phyloP scores from a whole-genome alignment of 2,888 invertebrate genomes.

The Phyllotreta striolata region DNA sequence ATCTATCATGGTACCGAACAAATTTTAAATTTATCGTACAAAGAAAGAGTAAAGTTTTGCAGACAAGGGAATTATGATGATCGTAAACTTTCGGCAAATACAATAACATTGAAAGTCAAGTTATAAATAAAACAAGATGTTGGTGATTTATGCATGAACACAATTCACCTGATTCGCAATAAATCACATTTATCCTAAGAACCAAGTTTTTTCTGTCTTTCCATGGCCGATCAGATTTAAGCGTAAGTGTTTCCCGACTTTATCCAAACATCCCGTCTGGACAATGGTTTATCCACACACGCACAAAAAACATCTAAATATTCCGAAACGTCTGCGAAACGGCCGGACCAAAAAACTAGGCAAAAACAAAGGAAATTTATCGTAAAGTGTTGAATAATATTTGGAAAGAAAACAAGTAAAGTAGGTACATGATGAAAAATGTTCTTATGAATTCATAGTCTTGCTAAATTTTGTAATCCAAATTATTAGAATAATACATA shows the following conservation, averaged over 20 bases:
- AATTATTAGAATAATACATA: too few relatives aligned
- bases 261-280: slow-evolving; percentile 1
- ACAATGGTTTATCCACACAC: slow-evolving; percentile 9
- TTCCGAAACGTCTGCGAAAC: slow-evolving; percentile 9
- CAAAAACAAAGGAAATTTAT: slow-evolving; percentile 15
- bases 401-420: too few relatives aligned
- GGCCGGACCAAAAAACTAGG: background rate
- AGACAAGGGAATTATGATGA: too few relatives aligned
- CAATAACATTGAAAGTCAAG: too few relatives aligned
- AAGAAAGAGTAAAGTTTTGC: too few relatives aligned
- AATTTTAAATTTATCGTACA: too few relatives aligned
- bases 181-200: background rate
- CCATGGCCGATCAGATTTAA: slow-evolving; percentile 9
- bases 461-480: too few relatives aligned
- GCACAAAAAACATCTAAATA: slow-evolving; percentile 8
- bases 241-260: background rate
- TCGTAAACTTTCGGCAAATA: too few relatives aligned
- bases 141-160: background rate
- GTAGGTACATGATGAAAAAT: slow-evolving; percentile 5
- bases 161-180: background rate
- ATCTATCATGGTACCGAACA: too few relatives aligned
- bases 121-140: background rate
- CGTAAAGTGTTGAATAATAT: background rate
- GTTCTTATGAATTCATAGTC: too few relatives aligned
- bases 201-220: slow-evolving; percentile 2